Percentiles rank a stretch among this genome's conserved stretches.
Evolutionary conservation across 2,888 invertebrate species (phyloP).

Genomic region (Drosophila putrida): DNA sequence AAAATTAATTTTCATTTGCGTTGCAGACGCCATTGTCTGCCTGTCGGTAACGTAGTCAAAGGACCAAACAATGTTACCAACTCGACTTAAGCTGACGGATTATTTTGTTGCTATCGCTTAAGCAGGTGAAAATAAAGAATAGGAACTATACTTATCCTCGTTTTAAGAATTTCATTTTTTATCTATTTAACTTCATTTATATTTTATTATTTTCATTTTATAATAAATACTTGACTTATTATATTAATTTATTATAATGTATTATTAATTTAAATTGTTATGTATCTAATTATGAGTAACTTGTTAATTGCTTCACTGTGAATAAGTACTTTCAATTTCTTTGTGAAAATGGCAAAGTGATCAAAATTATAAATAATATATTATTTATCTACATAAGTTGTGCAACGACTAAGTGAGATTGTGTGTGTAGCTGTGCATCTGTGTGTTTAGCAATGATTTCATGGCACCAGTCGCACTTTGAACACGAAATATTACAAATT

Average conservation of each 20-base stretch:
- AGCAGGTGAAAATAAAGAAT: not conserved
- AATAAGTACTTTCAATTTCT: no score
- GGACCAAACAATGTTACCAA: conserved; percentile 39
- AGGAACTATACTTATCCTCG: not conserved
- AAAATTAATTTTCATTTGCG: conserved; percentile 61
- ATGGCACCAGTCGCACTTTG: conserved; percentile 30
- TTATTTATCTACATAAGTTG: not conserved
- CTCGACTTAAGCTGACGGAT: conserved; percentile 46
- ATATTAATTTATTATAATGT: no score
- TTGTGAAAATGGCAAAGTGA: not conserved
- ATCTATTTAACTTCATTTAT: not conserved
- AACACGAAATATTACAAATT: conserved; percentile 60
- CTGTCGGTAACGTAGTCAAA: conserved; percentile 23
- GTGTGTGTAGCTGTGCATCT: not conserved
- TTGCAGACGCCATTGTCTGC: conserved; percentile 59
- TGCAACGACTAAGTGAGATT: not conserved
- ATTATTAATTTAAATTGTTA: no score
- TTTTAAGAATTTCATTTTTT: not conserved
- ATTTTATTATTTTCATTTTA: not conserved
- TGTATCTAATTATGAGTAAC: no score
- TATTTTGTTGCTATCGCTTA: conserved; percentile 29
- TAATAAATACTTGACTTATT: no score
- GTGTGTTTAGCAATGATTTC: conserved; percentile 31
- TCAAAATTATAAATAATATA: conserved; percentile 5
- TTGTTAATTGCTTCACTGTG: no score